Evolutionary conservation across 2,113 vertebrate species (phyloP), one percentile per base, ranked within the genome.

Genomic region (Odobenus rosmarus): DNA sequence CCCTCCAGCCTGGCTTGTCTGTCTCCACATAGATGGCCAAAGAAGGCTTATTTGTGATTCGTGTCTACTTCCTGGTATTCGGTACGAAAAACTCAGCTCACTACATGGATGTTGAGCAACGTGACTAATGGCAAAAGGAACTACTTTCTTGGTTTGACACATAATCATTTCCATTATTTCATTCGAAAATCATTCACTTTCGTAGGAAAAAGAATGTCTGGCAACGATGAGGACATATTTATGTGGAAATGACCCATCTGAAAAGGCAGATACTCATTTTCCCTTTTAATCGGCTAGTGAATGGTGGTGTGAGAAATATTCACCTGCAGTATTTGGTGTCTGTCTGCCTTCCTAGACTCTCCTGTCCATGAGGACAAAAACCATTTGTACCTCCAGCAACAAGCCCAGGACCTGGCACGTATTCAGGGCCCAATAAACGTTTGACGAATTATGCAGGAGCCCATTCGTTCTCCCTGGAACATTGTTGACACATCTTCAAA

Each of bases 21-120:
- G 0, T 77, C 18, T 15, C 31, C 19, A 24, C 28, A 0, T 0
- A 0, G 24, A 5, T 4, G 46, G 23, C 71, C 51, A 55, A 5
- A 77, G 8, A 26, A 3, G 36, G 49, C 61, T 81, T 7, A 4
- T n/a, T 7, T 14, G 31, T 61, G 39, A 81, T 18, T 9, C 1
- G 7, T 39, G 28, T 49, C 39, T 46, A 4, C 69, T 67, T 74
- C 33, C 71, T 74, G 7, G 1, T 57, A 4, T 71, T 51, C 76
- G 6, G 13, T 51, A 21, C 49, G 23, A 93, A 33, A 53, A 64
- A 28, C 77, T 15, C 8, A 64, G 16, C 46, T 64, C 83, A 36
- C 67, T 61, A 3, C 14, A 0, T 33, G 46, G 53, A 53, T 72
- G 19, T 7, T n/a, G n/a, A 83, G 64, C 64, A 57, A 8, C 6